These are phyloP conservation scores for Anolis apletophallus DNA, from an alignment of 2,797 vertebrate genomes.

Conservation along the genomic window DNA sequence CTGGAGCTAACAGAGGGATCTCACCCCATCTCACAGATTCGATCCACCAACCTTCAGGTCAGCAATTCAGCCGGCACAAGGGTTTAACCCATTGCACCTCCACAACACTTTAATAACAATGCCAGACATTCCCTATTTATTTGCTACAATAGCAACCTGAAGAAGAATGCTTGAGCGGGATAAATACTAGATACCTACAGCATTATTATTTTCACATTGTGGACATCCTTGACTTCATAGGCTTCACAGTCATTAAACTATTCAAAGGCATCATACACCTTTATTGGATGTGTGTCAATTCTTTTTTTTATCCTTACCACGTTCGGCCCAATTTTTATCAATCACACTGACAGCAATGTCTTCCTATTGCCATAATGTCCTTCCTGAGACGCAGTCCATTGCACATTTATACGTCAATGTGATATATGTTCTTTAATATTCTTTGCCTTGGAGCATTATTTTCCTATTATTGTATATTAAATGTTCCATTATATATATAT, in stretches of 20 bases:
- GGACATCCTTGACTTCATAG: not conserved
- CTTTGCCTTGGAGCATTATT: not conserved
- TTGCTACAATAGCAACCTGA: not conserved
- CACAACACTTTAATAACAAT: too few relatives aligned
- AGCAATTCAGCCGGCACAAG: too few relatives aligned
- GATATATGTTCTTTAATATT: conserved; percentile 3
- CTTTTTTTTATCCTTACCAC: not conserved
- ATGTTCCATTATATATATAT: not conserved
- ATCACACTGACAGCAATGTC: not conserved
- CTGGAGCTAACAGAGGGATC: too few relatives aligned
- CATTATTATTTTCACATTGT: too few relatives aligned
- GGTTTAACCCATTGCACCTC: too few relatives aligned
- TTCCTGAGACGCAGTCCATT: not conserved
- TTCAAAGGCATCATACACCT: not conserved
- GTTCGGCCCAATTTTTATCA: not conserved
- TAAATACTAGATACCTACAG: too few relatives aligned
- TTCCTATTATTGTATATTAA: not conserved
- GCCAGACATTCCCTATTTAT: not conserved
- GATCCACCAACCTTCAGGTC: too few relatives aligned
- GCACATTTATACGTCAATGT: not conserved
- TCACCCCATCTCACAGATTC: too few relatives aligned
- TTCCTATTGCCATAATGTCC: not conserved
- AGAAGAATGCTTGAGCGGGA: not conserved
- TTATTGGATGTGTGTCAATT: not conserved
- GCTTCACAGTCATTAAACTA: not conserved